phyloP scores from a whole-genome alignment of 1,140 invertebrate genomes.

The Metopolophium dirhodum region DNA sequence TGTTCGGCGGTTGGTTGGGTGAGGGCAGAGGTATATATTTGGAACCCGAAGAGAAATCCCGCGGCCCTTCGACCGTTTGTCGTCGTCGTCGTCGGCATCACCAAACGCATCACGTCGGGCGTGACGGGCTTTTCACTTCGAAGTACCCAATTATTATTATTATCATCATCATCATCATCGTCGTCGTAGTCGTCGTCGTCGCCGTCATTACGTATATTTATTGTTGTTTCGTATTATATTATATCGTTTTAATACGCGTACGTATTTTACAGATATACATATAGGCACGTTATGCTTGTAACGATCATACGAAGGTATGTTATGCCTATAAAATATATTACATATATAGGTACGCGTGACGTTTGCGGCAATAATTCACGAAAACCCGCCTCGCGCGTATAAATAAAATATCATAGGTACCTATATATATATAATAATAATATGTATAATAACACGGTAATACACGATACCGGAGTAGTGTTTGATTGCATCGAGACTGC shows the following conservation, averaged over 20 bases:
- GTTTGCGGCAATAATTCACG: neutral
- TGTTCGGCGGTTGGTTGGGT: too few species aligned
- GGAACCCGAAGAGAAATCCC: neutral
- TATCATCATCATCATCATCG: neutral
- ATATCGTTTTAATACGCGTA: neutral
- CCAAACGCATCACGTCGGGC: neutral
- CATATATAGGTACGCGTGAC: neutral
- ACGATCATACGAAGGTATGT: neutral
- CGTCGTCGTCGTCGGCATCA: neutral
- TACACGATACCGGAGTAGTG: neutral
- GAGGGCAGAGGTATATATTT: neutral
- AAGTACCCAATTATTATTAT: slow-evolving; percentile 3
- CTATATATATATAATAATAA: too few species aligned
- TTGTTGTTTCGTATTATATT: neutral
- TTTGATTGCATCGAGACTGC: neutral
- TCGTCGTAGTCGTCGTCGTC: neutral
- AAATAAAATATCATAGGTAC: neutral
- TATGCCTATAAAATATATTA: neutral
- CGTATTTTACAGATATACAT: neutral
- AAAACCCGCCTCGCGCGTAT: neutral
- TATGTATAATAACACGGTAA: neutral
- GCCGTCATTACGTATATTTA: neutral
- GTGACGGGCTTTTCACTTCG: neutral
- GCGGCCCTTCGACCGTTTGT: neutral
- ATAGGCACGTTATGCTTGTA: neutral